A percentile compares a stretch with the other conserved stretches of the same genome.
phyloP scores from a whole-genome alignment of 2,797 vertebrate species.

The Acanthurus leucopareius region DNA sequence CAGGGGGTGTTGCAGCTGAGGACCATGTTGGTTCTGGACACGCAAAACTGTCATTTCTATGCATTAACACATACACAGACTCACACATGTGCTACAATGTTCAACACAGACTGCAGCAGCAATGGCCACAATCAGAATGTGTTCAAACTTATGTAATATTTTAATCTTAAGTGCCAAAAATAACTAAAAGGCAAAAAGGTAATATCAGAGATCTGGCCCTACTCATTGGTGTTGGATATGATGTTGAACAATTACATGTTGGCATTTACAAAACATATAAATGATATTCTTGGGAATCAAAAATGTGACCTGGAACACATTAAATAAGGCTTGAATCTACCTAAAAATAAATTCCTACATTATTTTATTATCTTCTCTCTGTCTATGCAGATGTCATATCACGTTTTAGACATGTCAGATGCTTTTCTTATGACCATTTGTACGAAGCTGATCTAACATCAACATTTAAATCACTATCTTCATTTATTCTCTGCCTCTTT shows the following conservation, averaged over 20 bases:
- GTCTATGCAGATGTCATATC: slow-evolving; percentile 1
- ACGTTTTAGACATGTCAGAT: slow-evolving; percentile 5
- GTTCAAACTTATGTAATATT: slow-evolving; percentile 22
- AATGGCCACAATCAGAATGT: slow-evolving; percentile 10
- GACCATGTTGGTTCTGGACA: slow-evolving; percentile 41
- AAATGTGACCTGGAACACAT: not conserved
- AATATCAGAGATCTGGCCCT: slow-evolving; percentile 6
- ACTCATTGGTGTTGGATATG: slow-evolving; percentile 1
- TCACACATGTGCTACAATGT: not conserved
- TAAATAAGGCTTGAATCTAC: not conserved
- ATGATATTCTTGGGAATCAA: not conserved
- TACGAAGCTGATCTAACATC: not conserved
- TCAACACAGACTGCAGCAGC: slow-evolving; percentile 19
- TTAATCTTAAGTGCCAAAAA: slow-evolving; percentile 29
- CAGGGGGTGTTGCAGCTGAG: slow-evolving; percentile 53
- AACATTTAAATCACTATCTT: not conserved
- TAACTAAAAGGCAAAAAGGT: not conserved
- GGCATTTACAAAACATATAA: not conserved
- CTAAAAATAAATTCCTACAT: not conserved
- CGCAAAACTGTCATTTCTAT: slow-evolving; percentile 40
- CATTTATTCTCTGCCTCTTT: slow-evolving; percentile 26
- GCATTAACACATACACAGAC: slow-evolving; percentile 8
- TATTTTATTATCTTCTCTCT: too few species aligned
- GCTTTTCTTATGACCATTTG: slow-evolving; percentile 2
- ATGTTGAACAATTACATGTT: slow-evolving; percentile 4